Conservation (phyloP, 2,888 invertebrate genomes). For the Acleris holmiana region DNA sequence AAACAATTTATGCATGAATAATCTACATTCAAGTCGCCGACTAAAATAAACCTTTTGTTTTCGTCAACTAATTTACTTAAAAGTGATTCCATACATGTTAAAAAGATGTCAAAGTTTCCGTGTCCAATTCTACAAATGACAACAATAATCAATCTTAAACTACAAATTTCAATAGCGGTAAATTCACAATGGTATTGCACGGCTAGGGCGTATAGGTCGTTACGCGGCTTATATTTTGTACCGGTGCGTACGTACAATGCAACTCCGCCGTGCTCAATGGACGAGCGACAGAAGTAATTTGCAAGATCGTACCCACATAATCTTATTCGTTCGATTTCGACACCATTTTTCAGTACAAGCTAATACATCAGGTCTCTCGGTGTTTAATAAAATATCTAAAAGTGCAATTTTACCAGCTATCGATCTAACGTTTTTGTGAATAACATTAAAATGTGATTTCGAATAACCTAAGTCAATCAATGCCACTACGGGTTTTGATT, state of each 20-base stretch:
- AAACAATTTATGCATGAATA: not conserved
- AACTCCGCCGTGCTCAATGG: conserved; percentile 2
- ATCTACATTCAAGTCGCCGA: conserved; percentile 18
- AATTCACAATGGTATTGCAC: conserved; percentile 2
- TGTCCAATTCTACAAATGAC: conserved; percentile 1
- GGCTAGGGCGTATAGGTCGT: not conserved
- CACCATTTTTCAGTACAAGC: not conserved
- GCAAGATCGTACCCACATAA: not conserved
- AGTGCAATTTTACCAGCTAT: conserved; percentile 1
- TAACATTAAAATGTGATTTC: not conserved
- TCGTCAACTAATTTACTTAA: conserved; percentile 5
- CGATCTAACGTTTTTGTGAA: not conserved
- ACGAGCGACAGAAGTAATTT: not conserved
- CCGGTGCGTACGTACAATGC: not conserved
- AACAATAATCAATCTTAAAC: conserved; percentile 5
- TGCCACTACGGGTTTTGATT: not conserved
- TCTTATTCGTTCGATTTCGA: not conserved
- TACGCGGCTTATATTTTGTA: not conserved
- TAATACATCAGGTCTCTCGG: conserved; percentile 1
- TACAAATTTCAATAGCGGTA: not conserved
- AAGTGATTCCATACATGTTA: conserved; percentile 3
- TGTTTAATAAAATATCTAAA: not conserved
- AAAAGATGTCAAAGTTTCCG: conserved; percentile 11
- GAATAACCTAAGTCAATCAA: not conserved
- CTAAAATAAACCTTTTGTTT: conserved; percentile 14